Base-by-base conservation (phyloP, 2,113 vertebrate species). In the Myotis brandtii region DNA sequence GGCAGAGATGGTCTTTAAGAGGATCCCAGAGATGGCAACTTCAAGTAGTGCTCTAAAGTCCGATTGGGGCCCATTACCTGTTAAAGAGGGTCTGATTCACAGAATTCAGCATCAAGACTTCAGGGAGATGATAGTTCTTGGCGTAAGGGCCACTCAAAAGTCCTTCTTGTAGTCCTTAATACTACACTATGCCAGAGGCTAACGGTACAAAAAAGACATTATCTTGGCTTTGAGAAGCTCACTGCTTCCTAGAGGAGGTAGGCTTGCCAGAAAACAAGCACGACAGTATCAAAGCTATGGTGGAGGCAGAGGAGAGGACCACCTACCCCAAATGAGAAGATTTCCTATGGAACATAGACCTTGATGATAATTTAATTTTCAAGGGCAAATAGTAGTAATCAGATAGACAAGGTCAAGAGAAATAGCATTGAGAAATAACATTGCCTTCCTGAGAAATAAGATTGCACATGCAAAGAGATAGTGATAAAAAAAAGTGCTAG, bases 81-180 rank as follows among this genome's bases (percentile, higher is more conserved):
- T 50, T 72, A 59, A 93, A 73, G 10, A 87, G 8, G 21, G 5
- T 67, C 91, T 93, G 72, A 87, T 87, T 82, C 72, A 94, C 89
- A 95, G 83, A 93, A 52, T 27, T 75, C 34, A 50, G 52, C 54
- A 66, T 72, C 25, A 9, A 54, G 76, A 72, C 21, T 13, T 54
- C 43, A 52, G 34, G 37, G 27, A 80, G 37, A 89, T 67, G 54
- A 52, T 34, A 13, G 70, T 89, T 89, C 82, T 84, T 87, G 50
- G 25, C 13, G 21, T 48, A 82, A 94, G 76, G 14, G 30, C 40
- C 40, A 43, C 76, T 95, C 50, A 72, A 3, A 40, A 56, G 9
- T 72, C 70, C 20, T 95, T 86, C 48, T 30, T 21, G n/a, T 32
- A 76, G 25, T 32, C 10, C 18, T 88, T 86, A 77, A 43, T 64